phyloP scores from a whole-genome alignment of 2,113 vertebrate genomes.

The Cyanocitta stelleri region DNA sequence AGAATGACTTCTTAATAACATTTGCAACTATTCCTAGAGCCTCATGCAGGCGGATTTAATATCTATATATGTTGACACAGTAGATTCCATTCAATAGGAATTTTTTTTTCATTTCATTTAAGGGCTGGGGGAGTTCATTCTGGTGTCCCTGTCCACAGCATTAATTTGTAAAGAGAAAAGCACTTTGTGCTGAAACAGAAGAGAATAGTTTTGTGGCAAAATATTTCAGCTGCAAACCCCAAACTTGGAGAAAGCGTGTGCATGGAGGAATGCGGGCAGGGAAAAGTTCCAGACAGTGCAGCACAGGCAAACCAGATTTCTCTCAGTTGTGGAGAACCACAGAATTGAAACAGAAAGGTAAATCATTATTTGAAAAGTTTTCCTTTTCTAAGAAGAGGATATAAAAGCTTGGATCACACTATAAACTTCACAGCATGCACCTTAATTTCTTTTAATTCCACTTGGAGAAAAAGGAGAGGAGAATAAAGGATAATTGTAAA shows the following conservation, averaged over 20 bases:
- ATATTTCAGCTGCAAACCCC: neutral
- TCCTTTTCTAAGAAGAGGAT: neutral
- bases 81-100: neutral
- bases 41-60: neutral
- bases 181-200: constrained; percentile 22
- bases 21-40: neutral
- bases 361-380: neutral
- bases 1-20: constrained; percentile 9
- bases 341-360: neutral
- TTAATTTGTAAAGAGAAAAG: constrained; percentile 7
- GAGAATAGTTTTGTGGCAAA: neutral
- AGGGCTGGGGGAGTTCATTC: neutral
- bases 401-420: neutral
- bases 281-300: neutral
- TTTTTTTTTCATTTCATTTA: neutral
- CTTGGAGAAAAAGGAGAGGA: neutral
- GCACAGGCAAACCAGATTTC: neutral
- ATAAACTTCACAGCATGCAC: neutral
- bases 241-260: neutral
- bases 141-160: neutral
- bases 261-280: neutral
- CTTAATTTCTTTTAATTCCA: neutral
- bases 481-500: neutral
- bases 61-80: constrained; percentile 13
- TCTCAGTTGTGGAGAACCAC: neutral